Conservation (phyloP, 2,113 vertebrate genomes). For the Odontesthes bonariensis region DNA sequence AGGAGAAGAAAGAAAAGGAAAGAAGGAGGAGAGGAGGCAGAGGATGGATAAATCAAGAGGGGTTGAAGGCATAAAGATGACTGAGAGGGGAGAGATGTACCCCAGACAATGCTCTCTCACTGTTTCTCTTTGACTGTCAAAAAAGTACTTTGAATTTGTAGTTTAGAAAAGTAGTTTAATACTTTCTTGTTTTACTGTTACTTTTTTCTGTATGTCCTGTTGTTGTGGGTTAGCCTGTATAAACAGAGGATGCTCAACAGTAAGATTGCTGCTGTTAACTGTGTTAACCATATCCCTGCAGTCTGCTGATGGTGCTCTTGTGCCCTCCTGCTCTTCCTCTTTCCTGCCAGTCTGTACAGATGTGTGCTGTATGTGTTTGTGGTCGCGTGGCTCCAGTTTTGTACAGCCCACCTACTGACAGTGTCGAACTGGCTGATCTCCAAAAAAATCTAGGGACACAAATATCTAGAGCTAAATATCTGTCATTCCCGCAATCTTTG, state of each 20-base stretch:
- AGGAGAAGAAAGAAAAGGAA: conserved; percentile 43
- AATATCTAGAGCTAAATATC: conserved; percentile 34
- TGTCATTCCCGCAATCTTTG: conserved; percentile 5
- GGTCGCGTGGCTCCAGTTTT: conserved; percentile 24
- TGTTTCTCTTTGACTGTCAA: conserved; percentile 38
- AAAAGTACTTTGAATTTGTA: neutral
- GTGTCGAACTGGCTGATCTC: conserved; percentile 63
- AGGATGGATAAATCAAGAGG: conserved; percentile 29
- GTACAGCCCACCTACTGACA: conserved; percentile 50
- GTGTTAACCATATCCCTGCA: conserved; percentile 56
- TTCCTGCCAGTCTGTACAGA: neutral
- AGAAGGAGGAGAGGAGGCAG: conserved; percentile 20
- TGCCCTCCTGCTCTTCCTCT: conserved; percentile 30
- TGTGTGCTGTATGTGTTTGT: conserved; percentile 28
- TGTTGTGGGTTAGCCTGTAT: neutral
- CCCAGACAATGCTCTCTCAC: conserved; percentile 90
- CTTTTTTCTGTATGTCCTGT: accelerated
- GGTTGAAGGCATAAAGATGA: conserved; percentile 80
- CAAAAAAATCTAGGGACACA: conserved; percentile 60
- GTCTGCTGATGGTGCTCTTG: conserved; percentile 60
- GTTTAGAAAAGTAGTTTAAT: neutral
- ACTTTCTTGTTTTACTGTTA: neutral
- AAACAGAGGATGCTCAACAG: conserved; percentile 21
- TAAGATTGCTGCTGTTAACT: conserved; percentile 43
- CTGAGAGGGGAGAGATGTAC: conserved; percentile 80